Base-by-base conservation (phyloP, 92 coral and sea anemone genomes). In the Plumapathes pennacea region DNA sequence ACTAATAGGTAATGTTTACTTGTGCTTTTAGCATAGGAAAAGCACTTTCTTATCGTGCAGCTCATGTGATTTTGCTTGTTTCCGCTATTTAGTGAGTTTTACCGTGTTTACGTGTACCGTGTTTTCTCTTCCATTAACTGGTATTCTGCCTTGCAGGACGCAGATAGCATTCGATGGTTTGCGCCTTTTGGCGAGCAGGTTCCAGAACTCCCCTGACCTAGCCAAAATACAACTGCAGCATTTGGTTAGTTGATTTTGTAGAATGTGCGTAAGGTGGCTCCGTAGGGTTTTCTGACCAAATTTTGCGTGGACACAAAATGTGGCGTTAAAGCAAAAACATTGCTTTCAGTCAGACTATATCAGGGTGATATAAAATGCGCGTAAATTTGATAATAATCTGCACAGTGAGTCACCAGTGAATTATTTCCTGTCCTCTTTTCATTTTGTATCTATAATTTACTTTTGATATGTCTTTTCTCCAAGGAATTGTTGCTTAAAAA, bases 211-310 rank as follows among this genome's bases (percentile, higher is more conserved):
- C 29, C 96, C 94, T 2, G 94, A 88, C 46, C 43, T 92, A 37
- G 69, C 85, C 30, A 92, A 92, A 73, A 84, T 92, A 33, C 89
- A 92, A 30, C 83, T 88, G 13, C 85, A 90, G 56, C 96, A 88
- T 46, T 32, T 92, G 61, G 98, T 92, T 71, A 79, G 91, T 54
- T 33, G 15, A 22, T n/a, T n/a, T n/a, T n/a, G n/a, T n/a, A n/a
- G n/a, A n/a, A n/a, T n/a, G n/a, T n/a, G n/a, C n/a, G n/a, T n/a
- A n/a, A n/a, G n/a, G n/a, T n/a, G n/a, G n/a, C n/a, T n/a, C n/a
- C n/a, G n/a, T n/a, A n/a, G n/a, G n/a, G n/a, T n/a, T n/a, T n/a
- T n/a, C n/a, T n/a, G n/a, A n/a, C n/a, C n/a, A n/a, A n/a, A n/a
- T n/a, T n/a, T n/a, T n/a, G n/a, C n/a, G n/a, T n/a, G n/a, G n/a